Evolutionary conservation across 2,888 invertebrate genomes (phyloP), one percentile per base, ranked within the genome.

Genomic region (Drosophila suboccidentalis): DNA sequence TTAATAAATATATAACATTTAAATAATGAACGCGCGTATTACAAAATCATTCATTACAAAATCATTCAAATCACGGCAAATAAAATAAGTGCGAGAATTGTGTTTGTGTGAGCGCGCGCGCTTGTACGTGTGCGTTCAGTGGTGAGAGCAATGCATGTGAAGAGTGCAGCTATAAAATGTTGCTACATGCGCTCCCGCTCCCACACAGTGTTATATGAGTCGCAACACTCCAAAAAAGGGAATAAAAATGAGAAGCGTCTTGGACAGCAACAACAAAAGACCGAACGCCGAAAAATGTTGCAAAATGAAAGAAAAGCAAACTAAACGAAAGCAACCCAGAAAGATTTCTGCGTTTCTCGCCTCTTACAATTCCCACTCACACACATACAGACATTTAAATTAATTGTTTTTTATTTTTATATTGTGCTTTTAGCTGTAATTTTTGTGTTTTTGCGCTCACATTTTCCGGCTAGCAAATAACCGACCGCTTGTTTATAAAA

Each of bases 181-280:
- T 62, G 64, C 61, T 55, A 66, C 67, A 57, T 65, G 78, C 80
- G 65, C 71, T 87, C 83, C 67, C 77, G 72, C 83, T 88, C 75
- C 69, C 75, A 70, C 88, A 71, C 78, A 75, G 83, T 92, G 91
- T 91, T 92, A 92, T 92, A 92, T 91, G 92, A 92, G 91, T 92
- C 92, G 77, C 92, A 92, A 92, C 92, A 92, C 92, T 77, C 92
- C 92, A 92, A 92, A 92, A 92, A 92, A 92, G 92, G 92, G 92
- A 92, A 92, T 92, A 91, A 92, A 92, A 90, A 90, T 87, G 89
- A 83, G 89, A 82, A 89, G 82, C 85, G 71, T 87, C 86, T 83
- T 82, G 64, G 46, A 64, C 58, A 59, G 36, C 59, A 64, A 78
- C 85, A 82, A 78, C 80, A 80, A 66, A 65, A 81, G 64, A 81